A percentile compares a stretch with the other conserved stretches of the same genome.
Evolutionary conservation across 2,888 invertebrate species (phyloP).

Genomic region (Andrena bicolor): DNA sequence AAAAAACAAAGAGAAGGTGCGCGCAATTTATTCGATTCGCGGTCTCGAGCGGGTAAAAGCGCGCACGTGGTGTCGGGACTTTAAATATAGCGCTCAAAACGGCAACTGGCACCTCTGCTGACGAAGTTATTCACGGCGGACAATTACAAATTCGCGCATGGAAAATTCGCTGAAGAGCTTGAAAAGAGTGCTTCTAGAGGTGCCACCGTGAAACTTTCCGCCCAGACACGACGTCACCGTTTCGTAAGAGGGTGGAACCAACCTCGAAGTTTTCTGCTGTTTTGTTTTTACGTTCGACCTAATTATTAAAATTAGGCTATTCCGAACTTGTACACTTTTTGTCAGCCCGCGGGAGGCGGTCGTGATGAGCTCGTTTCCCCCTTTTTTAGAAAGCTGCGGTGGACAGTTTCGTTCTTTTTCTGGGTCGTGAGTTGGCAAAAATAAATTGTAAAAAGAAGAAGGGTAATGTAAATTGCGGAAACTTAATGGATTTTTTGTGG

Average conservation of each 20-base stretch:
- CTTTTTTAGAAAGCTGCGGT: background rate
- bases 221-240: constrained; percentile 7
- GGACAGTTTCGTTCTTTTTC: background rate
- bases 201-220: constrained; percentile 24
- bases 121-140: constrained; percentile 51
- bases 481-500: too few relatives aligned
- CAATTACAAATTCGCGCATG: constrained; percentile 44
- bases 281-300: background rate
- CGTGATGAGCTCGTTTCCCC: background rate
- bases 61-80: constrained; percentile 3
- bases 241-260: background rate
- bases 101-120: constrained; percentile 26
- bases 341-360: background rate
- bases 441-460: too few relatives aligned
- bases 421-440: background rate
- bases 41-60: constrained; percentile 2
- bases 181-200: constrained; percentile 33
- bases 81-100: constrained; percentile 37
- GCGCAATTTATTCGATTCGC: constrained; percentile 24
- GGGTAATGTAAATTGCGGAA: too few relatives aligned
- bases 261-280: background rate
- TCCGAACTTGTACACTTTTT: background rate
- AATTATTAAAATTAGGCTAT: constrained; percentile 29
- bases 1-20: background rate
- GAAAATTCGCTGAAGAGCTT: constrained; percentile 29